Evolutionary conservation across 53 echinoderm and acorn worm genomes (phyloP).

Genomic region (Paracentrotus lividus): DNA sequence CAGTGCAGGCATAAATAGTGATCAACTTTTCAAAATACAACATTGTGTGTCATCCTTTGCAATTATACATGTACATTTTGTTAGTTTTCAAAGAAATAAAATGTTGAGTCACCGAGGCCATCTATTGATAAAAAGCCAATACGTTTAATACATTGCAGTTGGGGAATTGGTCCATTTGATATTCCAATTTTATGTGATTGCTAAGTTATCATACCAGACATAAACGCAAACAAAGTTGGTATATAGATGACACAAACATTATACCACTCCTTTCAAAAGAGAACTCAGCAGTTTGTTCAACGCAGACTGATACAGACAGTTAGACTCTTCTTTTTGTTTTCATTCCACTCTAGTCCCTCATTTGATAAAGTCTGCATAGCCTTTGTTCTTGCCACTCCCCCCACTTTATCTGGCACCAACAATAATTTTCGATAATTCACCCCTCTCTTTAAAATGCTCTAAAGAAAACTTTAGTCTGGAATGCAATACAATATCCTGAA

Average conservation of each 20-base stretch:
- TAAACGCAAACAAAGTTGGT: not conserved
- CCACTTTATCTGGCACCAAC: constrained; percentile 55
- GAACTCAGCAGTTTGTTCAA: not conserved
- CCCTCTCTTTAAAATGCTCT: constrained; percentile 12
- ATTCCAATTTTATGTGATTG: constrained; percentile 22
- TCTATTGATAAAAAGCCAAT: not conserved
- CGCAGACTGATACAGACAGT: not conserved
- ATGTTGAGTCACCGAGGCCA: not conserved
- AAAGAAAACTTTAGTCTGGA: constrained; percentile 29
- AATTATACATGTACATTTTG: too few relatives aligned
- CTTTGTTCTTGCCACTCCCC: constrained; percentile 23
- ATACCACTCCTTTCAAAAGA: not conserved
- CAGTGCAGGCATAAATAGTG: not conserved
- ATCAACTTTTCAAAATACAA: not conserved
- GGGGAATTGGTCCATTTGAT: not conserved
- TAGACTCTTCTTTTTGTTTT: not conserved
- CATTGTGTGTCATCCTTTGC: not conserved
- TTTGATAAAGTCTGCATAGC: constrained; percentile 12
- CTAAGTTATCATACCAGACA: not conserved
- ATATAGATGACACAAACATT: constrained; percentile 20
- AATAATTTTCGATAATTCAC: constrained; percentile 46
- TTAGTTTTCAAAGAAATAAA: not conserved
- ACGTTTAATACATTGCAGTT: not conserved
- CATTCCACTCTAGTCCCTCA: not conserved
- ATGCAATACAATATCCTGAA: constrained; percentile 43